phyloP scores from a whole-genome alignment of 2,888 invertebrate species.

The Alcis repandata region DNA sequence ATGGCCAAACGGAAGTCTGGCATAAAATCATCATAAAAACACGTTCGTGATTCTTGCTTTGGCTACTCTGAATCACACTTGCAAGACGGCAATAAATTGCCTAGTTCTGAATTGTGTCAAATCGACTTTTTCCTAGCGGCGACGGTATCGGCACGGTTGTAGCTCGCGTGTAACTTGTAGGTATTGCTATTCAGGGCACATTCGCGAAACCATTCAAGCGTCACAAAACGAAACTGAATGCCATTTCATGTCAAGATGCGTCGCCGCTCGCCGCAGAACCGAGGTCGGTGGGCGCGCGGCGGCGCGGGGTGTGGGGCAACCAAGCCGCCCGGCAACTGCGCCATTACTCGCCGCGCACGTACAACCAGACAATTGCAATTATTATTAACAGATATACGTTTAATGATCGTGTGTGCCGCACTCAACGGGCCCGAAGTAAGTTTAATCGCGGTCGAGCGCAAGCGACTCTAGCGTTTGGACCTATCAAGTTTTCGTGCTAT shows the following conservation, averaged over 20 bases:
- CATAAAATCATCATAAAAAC: constrained; percentile 49
- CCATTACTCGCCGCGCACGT: constrained; percentile 81
- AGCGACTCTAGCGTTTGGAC: constrained; percentile 67
- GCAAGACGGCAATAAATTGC: constrained; percentile 25
- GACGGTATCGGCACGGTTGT: constrained; percentile 20
- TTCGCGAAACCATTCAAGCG: constrained; percentile 73
- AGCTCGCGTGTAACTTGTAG: constrained; percentile 29
- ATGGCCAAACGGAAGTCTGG: constrained; percentile 47
- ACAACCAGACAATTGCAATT: constrained; percentile 83
- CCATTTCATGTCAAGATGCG: constrained; percentile 78
- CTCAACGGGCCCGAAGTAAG: constrained; percentile 60
- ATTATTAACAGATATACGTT: constrained; percentile 83
- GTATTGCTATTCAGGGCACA: constrained; percentile 64
- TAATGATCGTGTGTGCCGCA: constrained; percentile 78
- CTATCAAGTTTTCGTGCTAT: constrained; percentile 64
- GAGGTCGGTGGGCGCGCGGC: constrained; percentile 58
- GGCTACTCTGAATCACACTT: constrained; percentile 41
- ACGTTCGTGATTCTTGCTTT: constrained; percentile 37
- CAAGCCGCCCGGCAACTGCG: constrained; percentile 76
- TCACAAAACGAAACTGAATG: constrained; percentile 77
- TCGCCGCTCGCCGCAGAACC: constrained; percentile 62
- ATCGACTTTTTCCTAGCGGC: constrained; percentile 34
- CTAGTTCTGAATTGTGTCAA: constrained; percentile 33
- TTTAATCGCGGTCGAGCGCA: constrained; percentile 51
- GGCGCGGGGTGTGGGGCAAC: constrained; percentile 52